A percentile compares a stretch with the other conserved stretches of the same genome.
Evolutionary conservation across 37 sponge, comb jelly and placozoan genomes (phyloP).

Genomic region (Ianthella basta): DNA sequence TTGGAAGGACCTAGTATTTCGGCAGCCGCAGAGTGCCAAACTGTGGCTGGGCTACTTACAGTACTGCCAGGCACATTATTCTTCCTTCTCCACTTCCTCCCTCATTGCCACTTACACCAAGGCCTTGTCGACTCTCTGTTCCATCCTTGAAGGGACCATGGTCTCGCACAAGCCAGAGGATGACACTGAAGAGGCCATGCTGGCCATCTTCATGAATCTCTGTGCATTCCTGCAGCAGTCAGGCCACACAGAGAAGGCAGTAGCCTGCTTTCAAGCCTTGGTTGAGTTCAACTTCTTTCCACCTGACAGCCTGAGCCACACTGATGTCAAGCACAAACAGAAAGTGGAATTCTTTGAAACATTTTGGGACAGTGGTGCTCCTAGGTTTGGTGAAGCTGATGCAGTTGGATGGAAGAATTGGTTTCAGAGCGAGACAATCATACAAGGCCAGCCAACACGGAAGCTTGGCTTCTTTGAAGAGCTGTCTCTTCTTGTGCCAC

Average conservation of each 20-base stretch:
- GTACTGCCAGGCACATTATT: slow-evolving; percentile 68
- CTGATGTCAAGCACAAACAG: background rate
- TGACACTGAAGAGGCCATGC: slow-evolving; percentile 39
- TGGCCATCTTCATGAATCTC: slow-evolving; percentile 57
- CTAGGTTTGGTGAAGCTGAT: slow-evolving; percentile 72
- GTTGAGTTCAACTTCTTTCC: slow-evolving; percentile 81
- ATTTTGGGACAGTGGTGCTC: slow-evolving; percentile 83
- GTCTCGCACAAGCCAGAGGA: slow-evolving; percentile 73
- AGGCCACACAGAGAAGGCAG: slow-evolving; percentile 81
- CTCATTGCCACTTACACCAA: slow-evolving; percentile 56
- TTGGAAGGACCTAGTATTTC: slow-evolving; percentile 86
- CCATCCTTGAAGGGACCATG: slow-evolving; percentile 67
- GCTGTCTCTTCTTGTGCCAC: background rate
- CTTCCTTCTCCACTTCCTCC: slow-evolving; percentile 50
- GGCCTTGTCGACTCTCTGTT: slow-evolving; percentile 60
- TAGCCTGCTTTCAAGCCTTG: slow-evolving; percentile 86
- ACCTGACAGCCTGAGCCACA: slow-evolving; percentile 40
- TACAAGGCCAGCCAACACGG: background rate
- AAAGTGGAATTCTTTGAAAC: slow-evolving; percentile 62
- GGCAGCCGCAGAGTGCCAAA: slow-evolving; percentile 55
- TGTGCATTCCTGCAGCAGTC: slow-evolving; percentile 65
- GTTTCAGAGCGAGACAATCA: slow-evolving; percentile 38
- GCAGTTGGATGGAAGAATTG: slow-evolving; percentile 77
- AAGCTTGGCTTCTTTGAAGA: background rate
- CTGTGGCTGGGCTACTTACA: slow-evolving; percentile 78